Percentiles rank a stretch among this genome's conserved stretches.
Conservation (phyloP, 92 coral and sea anemone species). For the Actinernus sp. region DNA sequence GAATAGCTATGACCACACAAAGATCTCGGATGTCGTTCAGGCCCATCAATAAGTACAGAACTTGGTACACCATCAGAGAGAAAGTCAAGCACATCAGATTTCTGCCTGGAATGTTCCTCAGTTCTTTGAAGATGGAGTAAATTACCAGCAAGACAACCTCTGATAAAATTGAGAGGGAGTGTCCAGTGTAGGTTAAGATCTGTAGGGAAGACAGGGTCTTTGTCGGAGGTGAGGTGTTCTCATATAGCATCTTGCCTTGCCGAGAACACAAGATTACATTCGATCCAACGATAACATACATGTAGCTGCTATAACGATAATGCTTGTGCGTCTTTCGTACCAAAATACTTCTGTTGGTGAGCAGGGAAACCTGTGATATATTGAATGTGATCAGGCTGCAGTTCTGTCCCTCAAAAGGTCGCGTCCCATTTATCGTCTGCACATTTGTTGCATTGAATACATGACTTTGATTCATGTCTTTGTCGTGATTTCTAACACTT, state of each 20-base stretch:
- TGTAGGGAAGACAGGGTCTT: neutral
- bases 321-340: neutral
- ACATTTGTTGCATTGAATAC: neutral
- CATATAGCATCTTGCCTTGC: neutral
- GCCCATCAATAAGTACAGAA: slow-evolving; percentile 11
- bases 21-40: slow-evolving; percentile 3
- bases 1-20: slow-evolving; percentile 18
- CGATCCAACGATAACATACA: neutral
- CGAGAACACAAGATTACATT: neutral
- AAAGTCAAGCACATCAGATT: slow-evolving; percentile 5
- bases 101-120: slow-evolving; percentile 39
- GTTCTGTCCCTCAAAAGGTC: too few species aligned
- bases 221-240: neutral
- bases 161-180: slow-evolving; percentile 7
- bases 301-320: neutral
- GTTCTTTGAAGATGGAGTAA: slow-evolving; percentile 9
- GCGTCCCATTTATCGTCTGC: neutral
- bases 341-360: neutral
- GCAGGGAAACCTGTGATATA: neutral
- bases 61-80: slow-evolving; percentile 16
- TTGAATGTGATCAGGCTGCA: neutral
- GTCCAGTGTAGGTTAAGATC: slow-evolving; percentile 1
- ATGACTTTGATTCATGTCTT: too few species aligned
- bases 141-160: slow-evolving; percentile 8
- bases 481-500: neutral